Percentiles rank a stretch among this genome's conserved stretches.
phyloP scores from a whole-genome alignment of 2,113 vertebrate species.

The Alces alces region DNA sequence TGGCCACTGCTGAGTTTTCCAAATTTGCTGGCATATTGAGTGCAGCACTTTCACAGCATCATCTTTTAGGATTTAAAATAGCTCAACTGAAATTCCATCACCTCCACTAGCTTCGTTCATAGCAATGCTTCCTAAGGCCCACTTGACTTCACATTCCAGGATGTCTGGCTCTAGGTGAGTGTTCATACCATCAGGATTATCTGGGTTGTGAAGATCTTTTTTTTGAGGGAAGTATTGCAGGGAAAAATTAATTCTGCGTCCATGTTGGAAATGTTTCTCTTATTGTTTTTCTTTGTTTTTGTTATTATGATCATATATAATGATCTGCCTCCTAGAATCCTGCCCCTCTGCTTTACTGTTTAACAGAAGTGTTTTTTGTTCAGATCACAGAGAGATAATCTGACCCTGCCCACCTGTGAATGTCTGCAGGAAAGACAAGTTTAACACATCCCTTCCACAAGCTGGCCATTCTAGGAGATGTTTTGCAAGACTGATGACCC shows the following conservation, averaged over 20 bases:
- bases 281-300: background rate
- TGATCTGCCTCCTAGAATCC: background rate
- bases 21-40: background rate
- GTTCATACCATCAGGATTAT: background rate
- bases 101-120: background rate
- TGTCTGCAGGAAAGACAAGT: background rate
- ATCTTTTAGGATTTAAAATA: background rate
- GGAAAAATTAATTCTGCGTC: background rate
- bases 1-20: background rate
- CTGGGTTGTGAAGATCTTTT: background rate
- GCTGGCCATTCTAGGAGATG: background rate
- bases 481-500: too few relatives aligned
- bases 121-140: background rate
- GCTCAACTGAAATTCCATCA: background rate
- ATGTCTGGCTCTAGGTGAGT: background rate
- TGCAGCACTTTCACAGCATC: background rate
- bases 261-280: background rate
- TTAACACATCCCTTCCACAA: background rate
- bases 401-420: background rate
- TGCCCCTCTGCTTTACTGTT: background rate
- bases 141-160: background rate
- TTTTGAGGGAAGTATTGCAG: background rate
- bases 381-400: background rate
- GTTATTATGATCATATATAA: background rate
- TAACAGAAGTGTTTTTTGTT: background rate